These are phyloP conservation scores for Himalopsyche japonica DNA, from an alignment of 2,888 invertebrate species.

Conservation along the genomic window DNA sequence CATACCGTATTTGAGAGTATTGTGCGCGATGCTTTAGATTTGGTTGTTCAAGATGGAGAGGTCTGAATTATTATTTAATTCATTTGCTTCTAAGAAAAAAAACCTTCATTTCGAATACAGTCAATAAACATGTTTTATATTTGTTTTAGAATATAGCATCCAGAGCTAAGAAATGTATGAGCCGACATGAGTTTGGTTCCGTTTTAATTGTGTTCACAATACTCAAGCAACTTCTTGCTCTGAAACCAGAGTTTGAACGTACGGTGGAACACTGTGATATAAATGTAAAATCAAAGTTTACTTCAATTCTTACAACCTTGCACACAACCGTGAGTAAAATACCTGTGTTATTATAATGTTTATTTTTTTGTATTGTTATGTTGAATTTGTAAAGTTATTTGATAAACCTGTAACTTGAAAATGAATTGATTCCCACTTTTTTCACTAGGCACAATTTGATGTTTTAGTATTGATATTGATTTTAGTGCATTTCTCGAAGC, in stretches of 20 bases:
- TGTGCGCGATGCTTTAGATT: constrained; percentile 81
- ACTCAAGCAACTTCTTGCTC: constrained; percentile 72
- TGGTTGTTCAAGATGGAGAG: constrained; percentile 86
- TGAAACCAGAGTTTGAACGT: constrained; percentile 81
- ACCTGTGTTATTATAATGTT: background rate
- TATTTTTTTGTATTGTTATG: too few species aligned
- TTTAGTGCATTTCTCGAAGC: too few species aligned
- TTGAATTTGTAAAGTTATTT: too few species aligned
- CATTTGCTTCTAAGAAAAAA: too few species aligned
- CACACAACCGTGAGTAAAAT: constrained; percentile 68
- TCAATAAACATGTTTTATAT: background rate
- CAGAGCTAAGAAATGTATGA: constrained; percentile 74
- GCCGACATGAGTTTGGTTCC: constrained; percentile 77
- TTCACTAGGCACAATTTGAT: too few species aligned
- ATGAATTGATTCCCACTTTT: too few species aligned
- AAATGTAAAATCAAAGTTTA: constrained; percentile 70
- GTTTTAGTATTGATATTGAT: too few species aligned
- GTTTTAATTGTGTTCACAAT: constrained; percentile 83
- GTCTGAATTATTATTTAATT: constrained; percentile 47
- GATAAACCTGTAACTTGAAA: too few species aligned
- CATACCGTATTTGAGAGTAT: constrained; percentile 83
- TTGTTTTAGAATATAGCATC: constrained; percentile 68
- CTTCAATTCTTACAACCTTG: constrained; percentile 72
- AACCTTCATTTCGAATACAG: background rate
- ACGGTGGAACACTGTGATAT: constrained; percentile 74